Conservation (phyloP, 2,113 vertebrate genomes). For the Austrofundulus limnaeus region DNA sequence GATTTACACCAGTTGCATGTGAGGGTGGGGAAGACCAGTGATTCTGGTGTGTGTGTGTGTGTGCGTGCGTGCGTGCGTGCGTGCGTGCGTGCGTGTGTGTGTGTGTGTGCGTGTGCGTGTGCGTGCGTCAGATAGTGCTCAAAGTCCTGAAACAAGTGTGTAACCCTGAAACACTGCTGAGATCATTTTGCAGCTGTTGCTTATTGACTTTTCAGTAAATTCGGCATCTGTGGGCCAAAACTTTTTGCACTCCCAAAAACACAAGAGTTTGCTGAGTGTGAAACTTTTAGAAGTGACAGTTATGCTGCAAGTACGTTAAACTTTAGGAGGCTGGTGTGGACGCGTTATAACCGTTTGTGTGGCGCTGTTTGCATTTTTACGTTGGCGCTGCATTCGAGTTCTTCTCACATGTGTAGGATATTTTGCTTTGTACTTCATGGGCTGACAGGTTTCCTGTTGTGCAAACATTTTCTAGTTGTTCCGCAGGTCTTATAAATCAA, state of each 20-base stretch:
- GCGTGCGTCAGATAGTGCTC: constrained; percentile 53
- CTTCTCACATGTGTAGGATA: neutral
- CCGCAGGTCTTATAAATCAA: neutral
- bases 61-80: too few relatives aligned
- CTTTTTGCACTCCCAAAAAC: constrained; percentile 25
- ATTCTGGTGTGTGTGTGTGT: too few relatives aligned
- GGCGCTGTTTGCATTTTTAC: constrained; percentile 12
- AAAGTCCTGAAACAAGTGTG: constrained; percentile 55
- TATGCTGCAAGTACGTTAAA: constrained; percentile 26
- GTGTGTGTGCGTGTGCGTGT: too few relatives aligned
- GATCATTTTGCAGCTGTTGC: constrained; percentile 68
- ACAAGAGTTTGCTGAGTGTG: constrained; percentile 20
- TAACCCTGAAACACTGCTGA: constrained; percentile 56
- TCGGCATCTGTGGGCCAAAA: constrained; percentile 40
- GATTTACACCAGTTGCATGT: constrained; percentile 40
- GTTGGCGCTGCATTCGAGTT: neutral
- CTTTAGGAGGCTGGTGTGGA: constrained; percentile 11
- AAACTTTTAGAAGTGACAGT: constrained; percentile 12
- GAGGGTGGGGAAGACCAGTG: neutral
- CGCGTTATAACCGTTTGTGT: constrained; percentile 5
- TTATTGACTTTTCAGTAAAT: constrained; percentile 65
- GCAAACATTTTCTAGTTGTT: constrained; percentile 8
- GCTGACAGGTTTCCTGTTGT: neutral
- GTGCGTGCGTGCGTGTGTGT: too few relatives aligned
- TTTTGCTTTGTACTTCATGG: neutral